phyloP scores from a whole-genome alignment of 1,140 invertebrate species.

The Achatina immaculata region DNA sequence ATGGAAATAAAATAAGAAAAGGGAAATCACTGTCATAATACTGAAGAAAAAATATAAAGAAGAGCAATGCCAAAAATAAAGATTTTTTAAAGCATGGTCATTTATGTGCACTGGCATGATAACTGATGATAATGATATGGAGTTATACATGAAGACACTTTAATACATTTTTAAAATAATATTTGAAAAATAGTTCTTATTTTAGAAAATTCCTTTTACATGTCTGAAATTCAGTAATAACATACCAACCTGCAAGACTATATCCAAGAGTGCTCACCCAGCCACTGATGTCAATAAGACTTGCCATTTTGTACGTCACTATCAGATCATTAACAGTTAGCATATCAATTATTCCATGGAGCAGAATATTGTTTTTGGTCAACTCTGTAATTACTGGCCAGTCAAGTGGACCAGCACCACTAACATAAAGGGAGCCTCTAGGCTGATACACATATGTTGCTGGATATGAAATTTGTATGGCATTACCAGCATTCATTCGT shows the following conservation, averaged over 20 bases:
- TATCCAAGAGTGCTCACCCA: conserved; percentile 31
- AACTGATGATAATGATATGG: too few relatives aligned
- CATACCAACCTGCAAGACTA: conserved; percentile 24
- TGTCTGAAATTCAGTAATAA: neutral
- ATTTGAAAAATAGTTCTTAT: too few relatives aligned
- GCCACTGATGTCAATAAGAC: conserved; percentile 4
- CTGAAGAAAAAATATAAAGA: too few relatives aligned
- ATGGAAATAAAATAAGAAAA: too few relatives aligned
- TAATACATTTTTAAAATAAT: too few relatives aligned
- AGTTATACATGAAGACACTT: too few relatives aligned
- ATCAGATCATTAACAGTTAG: conserved; percentile 7
- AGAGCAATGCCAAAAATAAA: too few relatives aligned
- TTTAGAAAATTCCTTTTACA: too few relatives aligned
- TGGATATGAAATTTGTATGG: conserved; percentile 29
- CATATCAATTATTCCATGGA: conserved; percentile 22
- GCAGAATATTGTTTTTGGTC: neutral
- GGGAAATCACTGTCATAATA: too few relatives aligned
- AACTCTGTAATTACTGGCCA: conserved; percentile 12
- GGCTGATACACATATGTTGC: conserved; percentile 7
- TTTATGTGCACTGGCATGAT: too few relatives aligned
- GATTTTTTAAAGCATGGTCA: too few relatives aligned
- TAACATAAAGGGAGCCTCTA: neutral
- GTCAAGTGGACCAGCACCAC: conserved; percentile 20
- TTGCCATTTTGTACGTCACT: conserved; percentile 36
- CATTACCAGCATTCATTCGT: conserved; percentile 33